Base-by-base conservation (phyloP, 2,888 invertebrate species). In the Catocala fraxini region DNA sequence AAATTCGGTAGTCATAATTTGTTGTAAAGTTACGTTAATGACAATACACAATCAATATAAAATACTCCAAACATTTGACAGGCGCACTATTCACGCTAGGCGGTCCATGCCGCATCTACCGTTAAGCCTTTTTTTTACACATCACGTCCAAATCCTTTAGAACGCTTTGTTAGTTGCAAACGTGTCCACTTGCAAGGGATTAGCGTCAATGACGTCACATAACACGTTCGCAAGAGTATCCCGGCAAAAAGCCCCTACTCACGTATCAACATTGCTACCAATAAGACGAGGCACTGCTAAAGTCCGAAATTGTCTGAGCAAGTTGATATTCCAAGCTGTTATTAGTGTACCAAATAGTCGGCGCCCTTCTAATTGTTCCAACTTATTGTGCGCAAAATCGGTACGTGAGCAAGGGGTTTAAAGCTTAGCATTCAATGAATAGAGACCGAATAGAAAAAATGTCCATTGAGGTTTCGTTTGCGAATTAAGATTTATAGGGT, bases 381-480 rank as follows among this genome's bases (percentile, higher is more conserved):
- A 25, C 25, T n/a, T 15, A 47, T 51, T 48, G 55, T 4, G 39
- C 33, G 41, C 15, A 45, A 51, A 48, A 46, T 56, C 13, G 33
- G 41, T 9, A 12, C 55, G 60, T 55, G 55, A 41, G 39, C 10
- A 55, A 13, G 39, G 49, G 49, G 12, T 53, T 42, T 70, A 64
- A 43, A 76, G 76, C 62, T 65, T 62, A 56, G 34, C 43, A 42
- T 55, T 48, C 25, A 72, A 68, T 84, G 80, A 86, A 87, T 82
- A 80, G 73, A 43, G 45, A 68, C 82, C 80, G 82, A 83, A 82
- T 77, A 75, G 68, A 79, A 86, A 86, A 86, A 80, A 75, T 53
- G 53, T 63, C 69, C 72, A 80, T 75, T 74, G 73, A 77, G 41
- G 73, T 75, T 78, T 79, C 80, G 84, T 81, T 76, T 79, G 77